Conservation (phyloP, 2,888 invertebrate genomes). For the Andrena praecox region DNA sequence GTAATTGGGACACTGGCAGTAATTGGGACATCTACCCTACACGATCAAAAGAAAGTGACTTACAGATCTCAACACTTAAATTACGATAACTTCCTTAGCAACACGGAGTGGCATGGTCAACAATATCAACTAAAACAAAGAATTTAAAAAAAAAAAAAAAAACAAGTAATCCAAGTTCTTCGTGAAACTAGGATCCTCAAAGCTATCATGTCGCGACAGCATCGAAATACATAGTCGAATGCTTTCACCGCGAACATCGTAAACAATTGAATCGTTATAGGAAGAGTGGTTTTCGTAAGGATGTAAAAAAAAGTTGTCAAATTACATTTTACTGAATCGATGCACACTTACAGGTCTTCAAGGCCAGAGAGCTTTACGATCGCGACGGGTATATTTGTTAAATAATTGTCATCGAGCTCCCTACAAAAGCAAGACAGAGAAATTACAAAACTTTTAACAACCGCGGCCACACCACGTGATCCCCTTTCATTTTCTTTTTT, state of each 20-base stretch:
- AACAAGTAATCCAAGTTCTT: not conserved
- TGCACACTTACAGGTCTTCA: constrained; percentile 92
- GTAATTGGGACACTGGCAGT: too few relatives aligned
- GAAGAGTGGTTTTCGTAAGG: constrained; percentile 35
- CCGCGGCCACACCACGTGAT: constrained; percentile 28
- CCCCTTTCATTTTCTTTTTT: not conserved
- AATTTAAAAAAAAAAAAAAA: not conserved
- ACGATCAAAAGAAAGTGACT: too few relatives aligned
- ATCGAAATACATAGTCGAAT: not conserved
- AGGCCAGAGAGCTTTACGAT: constrained; percentile 91
- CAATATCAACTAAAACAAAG: not conserved
- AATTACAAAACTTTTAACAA: constrained; percentile 42
- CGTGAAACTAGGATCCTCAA: not conserved
- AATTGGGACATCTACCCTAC: too few relatives aligned
- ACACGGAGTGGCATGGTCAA: not conserved
- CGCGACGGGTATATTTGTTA: constrained; percentile 91
- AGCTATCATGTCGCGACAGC: not conserved
- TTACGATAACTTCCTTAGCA: not conserved
- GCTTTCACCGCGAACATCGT: not conserved
- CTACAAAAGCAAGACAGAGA: constrained; percentile 85
- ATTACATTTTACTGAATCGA: constrained; percentile 66
- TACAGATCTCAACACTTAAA: too few relatives aligned
- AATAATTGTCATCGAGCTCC: constrained; percentile 91
- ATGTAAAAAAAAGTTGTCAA: constrained; percentile 63
- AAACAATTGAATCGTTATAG: constrained; percentile 2